Conservation (phyloP, 1,140 invertebrate species). For the Oncopodura yosiiana region DNA sequence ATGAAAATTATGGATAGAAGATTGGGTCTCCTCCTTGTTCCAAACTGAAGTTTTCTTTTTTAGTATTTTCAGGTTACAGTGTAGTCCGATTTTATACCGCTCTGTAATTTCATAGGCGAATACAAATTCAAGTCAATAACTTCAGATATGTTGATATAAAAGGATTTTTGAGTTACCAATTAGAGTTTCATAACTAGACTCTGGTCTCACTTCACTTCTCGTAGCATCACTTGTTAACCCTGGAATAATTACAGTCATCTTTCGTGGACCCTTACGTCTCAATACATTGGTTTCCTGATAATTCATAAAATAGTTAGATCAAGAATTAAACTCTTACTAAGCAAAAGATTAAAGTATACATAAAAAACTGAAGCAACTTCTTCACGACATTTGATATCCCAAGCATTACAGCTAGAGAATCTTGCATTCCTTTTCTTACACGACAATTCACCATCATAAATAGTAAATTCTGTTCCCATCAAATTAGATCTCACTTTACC, state of each 20-base stretch:
- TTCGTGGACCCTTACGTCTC: conserved; percentile 93
- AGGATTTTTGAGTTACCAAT: conserved; percentile 53
- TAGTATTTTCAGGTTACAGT: conserved; percentile 41
- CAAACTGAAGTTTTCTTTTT: conserved; percentile 98
- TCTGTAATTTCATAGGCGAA: not conserved
- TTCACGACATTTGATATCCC: conserved; percentile 52
- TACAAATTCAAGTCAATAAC: not conserved
- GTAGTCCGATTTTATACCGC: not conserved
- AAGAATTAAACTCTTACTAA: not conserved
- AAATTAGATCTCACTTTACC: conserved; percentile 94
- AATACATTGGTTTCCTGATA: conserved; percentile 90
- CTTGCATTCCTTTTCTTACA: conserved; percentile 36
- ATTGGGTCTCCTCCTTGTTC: conserved; percentile 99
- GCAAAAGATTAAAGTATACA: conserved; percentile 45
- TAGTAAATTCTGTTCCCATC: conserved; percentile 90
- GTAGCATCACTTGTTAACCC: conserved; percentile 76
- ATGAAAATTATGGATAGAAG: conserved; percentile 98
- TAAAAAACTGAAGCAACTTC: conserved; percentile 90
- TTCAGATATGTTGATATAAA: not conserved
- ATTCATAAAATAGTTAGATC: not conserved
- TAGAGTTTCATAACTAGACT: conserved; percentile 66
- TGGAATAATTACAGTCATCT: conserved; percentile 97
- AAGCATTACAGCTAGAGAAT: conserved; percentile 38
- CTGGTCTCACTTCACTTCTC: conserved; percentile 62
- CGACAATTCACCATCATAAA: conserved; percentile 83